A percentile compares a stretch with the other conserved stretches of the same genome.
These are phyloP conservation scores for Nothocercus julius DNA, from an alignment of 2,113 vertebrate species.

Conservation along the genomic window DNA sequence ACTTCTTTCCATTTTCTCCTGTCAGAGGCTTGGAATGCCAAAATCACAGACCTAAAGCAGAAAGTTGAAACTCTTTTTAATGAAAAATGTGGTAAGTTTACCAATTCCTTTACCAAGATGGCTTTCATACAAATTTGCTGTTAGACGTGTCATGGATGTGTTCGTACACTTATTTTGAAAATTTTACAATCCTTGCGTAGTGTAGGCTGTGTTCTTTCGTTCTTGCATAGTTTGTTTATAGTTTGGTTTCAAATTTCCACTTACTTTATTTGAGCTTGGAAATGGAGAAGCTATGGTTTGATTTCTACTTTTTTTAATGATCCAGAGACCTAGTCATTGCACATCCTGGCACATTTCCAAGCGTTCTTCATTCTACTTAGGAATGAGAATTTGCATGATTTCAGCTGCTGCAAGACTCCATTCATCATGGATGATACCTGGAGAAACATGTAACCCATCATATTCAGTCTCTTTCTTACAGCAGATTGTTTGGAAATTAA, in stretches of 20 bases:
- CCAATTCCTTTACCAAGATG: background rate
- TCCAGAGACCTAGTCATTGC: background rate
- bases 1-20: constrained; percentile 8
- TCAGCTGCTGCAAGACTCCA: background rate
- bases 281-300: constrained; percentile 1
- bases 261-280: background rate
- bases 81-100: constrained; percentile 82
- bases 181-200: background rate
- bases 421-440: accelerated
- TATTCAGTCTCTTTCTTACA: background rate
- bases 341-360: background rate
- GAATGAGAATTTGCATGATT: background rate
- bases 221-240: background rate
- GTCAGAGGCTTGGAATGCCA: constrained; percentile 83
- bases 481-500: background rate
- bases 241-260: background rate
- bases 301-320: background rate
- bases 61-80: constrained; percentile 82
- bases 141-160: background rate
- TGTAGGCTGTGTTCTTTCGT: background rate
- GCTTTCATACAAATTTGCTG: background rate
- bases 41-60: constrained; percentile 80
- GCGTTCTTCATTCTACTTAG: background rate
- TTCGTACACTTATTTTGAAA: background rate
- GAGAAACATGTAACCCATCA: accelerated